A percentile compares a stretch with the other conserved stretches of the same genome.
phyloP scores from a whole-genome alignment of 2,113 vertebrate genomes.

The Scortum barcoo region DNA sequence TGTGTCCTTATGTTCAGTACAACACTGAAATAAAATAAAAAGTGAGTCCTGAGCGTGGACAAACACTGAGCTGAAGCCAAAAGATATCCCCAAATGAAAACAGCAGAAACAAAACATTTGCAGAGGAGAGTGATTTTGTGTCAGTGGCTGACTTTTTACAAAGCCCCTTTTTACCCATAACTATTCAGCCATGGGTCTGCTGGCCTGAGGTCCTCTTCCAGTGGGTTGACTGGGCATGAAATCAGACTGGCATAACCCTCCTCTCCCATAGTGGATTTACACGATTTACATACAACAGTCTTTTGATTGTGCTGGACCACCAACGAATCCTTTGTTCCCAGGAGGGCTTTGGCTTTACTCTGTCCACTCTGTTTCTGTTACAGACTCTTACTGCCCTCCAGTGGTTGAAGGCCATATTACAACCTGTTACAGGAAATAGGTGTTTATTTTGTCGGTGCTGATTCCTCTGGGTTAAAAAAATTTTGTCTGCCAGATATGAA shows the following conservation, averaged over 20 bases:
- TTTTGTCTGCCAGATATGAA: neutral
- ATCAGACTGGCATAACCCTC: constrained; percentile 75
- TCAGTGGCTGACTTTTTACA: constrained; percentile 61
- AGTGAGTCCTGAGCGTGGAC: constrained; percentile 4
- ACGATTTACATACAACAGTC: constrained; percentile 75
- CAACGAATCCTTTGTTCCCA: constrained; percentile 81
- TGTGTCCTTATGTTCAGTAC: constrained; percentile 15
- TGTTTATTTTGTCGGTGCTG: neutral
- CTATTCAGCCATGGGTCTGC: constrained; percentile 58
- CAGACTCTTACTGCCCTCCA: constrained; percentile 72
- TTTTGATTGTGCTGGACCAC: constrained; percentile 77
- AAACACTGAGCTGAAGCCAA: constrained; percentile 31
- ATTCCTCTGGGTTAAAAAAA: neutral
- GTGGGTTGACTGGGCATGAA: constrained; percentile 73
- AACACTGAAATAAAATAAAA: constrained; percentile 19
- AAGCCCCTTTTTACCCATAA: constrained; percentile 21
- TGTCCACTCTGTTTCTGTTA: constrained; percentile 15
- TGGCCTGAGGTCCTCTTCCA: constrained; percentile 64
- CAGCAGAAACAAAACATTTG: constrained; percentile 53
- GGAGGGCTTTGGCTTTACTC: constrained; percentile 30
- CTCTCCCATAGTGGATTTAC: constrained; percentile 70
- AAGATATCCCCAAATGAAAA: constrained; percentile 28
- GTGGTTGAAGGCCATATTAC: constrained; percentile 47
- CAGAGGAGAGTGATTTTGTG: constrained; percentile 55
- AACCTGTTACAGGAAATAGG: neutral